A percentile compares a stretch with the other conserved stretches of the same genome.
Evolutionary conservation across 2,797 vertebrate species (phyloP).

Genomic region (Synanceia verrucosa): DNA sequence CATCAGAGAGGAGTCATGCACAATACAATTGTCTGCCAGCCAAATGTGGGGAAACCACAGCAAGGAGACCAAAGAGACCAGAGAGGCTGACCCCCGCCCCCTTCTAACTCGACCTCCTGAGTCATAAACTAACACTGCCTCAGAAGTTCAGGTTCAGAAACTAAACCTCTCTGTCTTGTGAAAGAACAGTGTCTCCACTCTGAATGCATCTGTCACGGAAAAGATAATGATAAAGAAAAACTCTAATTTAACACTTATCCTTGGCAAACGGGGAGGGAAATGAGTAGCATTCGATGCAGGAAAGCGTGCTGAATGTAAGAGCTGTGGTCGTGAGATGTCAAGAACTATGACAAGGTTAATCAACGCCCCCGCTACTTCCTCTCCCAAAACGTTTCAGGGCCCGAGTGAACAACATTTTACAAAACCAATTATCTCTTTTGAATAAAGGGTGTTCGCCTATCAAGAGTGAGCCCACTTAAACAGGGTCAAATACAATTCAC

Average conservation of each 20-base stretch:
- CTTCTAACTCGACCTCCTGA: slow-evolving; percentile 44
- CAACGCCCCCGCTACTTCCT: slow-evolving; percentile 42
- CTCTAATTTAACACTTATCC: slow-evolving; percentile 65
- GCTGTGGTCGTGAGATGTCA: slow-evolving; percentile 57
- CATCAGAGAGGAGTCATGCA: slow-evolving; percentile 69
- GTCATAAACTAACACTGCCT: slow-evolving; percentile 61
- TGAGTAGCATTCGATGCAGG: not conserved
- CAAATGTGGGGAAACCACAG: slow-evolving; percentile 75
- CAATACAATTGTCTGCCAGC: slow-evolving; percentile 73
- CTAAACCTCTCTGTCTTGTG: slow-evolving; percentile 1
- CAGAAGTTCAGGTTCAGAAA: slow-evolving; percentile 52
- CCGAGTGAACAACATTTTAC: slow-evolving; percentile 52
- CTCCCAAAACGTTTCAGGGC: slow-evolving; percentile 41
- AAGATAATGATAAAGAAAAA: slow-evolving; percentile 54
- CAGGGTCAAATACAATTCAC: slow-evolving; percentile 71
- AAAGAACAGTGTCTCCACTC: slow-evolving; percentile 30
- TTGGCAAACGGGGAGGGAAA: not conserved
- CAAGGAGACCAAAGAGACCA: slow-evolving; percentile 59
- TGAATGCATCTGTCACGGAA: slow-evolving; percentile 44
- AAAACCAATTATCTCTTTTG: slow-evolving; percentile 76
- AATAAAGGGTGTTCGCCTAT: slow-evolving; percentile 68
- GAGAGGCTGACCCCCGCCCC: slow-evolving; percentile 6
- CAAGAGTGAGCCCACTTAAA: slow-evolving; percentile 69
- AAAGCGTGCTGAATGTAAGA: slow-evolving; percentile 7
- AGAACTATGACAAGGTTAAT: slow-evolving; percentile 71